Evolutionary conservation across 2,113 vertebrate genomes (phyloP).

Genomic region (Dicrurus megarhynchus): DNA sequence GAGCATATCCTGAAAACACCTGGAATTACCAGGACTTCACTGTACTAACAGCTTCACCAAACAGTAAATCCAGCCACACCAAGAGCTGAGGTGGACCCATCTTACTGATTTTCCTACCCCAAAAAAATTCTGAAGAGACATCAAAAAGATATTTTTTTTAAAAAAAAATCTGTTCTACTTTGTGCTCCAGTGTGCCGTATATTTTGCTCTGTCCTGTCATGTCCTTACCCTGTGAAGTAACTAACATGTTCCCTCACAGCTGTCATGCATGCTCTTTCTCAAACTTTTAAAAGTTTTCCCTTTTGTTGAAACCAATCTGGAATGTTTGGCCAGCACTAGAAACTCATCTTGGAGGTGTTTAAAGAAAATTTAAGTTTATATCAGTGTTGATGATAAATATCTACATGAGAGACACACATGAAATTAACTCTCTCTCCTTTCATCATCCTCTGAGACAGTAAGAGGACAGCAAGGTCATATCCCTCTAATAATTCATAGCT

Average conservation of each 20-base stretch:
- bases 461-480: not conserved
- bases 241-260: not conserved
- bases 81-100: not conserved
- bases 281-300: not conserved
- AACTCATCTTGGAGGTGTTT: not conserved
- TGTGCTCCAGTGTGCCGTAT: not conserved
- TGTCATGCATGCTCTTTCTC: not conserved
- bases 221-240: not conserved
- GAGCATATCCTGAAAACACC: not conserved
- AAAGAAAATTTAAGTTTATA: not conserved
- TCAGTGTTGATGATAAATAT: not conserved
- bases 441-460: not conserved
- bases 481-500: not conserved
- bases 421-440: not conserved
- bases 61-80: not conserved
- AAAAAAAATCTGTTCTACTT: not conserved
- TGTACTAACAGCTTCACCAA: not conserved
- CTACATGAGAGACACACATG: not conserved
- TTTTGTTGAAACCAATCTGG: not conserved
- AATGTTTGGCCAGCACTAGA: not conserved
- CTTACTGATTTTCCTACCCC: not conserved
- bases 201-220: not conserved
- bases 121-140: not conserved
- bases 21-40: not conserved
- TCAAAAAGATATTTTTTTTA: fast-evolving